phyloP scores from a whole-genome alignment of 1,140 invertebrate species.

The Planococcus citri region DNA sequence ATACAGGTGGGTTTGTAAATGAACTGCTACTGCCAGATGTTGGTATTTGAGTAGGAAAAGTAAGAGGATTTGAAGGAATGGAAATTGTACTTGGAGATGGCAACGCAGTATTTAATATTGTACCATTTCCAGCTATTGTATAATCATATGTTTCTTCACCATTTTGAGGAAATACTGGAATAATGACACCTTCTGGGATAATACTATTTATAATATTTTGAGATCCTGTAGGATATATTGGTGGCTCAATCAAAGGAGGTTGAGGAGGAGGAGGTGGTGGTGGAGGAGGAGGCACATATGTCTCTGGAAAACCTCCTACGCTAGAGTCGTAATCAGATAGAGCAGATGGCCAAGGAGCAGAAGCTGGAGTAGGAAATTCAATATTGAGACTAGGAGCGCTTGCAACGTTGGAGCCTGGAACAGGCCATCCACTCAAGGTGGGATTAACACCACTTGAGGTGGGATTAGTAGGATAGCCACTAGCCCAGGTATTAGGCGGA shows the following conservation, averaged over 20 bases:
- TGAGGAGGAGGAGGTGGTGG: not conserved
- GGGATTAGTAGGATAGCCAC: not conserved
- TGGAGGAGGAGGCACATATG: not conserved
- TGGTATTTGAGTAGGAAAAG: too few relatives aligned
- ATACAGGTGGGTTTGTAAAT: too few relatives aligned
- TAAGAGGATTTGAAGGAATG: not conserved
- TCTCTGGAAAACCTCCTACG: not conserved
- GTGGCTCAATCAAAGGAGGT: too few relatives aligned
- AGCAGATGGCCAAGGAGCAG: too few relatives aligned
- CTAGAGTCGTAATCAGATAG: too few relatives aligned
- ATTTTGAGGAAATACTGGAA: not conserved
- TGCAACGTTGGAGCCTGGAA: not conserved
- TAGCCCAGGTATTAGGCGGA: not conserved
- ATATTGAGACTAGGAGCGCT: too few relatives aligned
- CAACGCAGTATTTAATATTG: not conserved
- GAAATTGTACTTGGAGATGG: not conserved
- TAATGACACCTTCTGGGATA: not conserved
- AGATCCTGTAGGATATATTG: not conserved
- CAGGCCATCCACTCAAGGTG: not conserved
- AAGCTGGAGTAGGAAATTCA: too few relatives aligned
- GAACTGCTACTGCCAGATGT: too few relatives aligned
- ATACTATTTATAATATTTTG: not conserved
- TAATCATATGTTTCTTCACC: not conserved
- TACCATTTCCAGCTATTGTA: too few relatives aligned
- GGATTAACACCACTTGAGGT: not conserved